Conservation (phyloP, 92 coral and sea anemone genomes). For the Desmophyllum pertusum region DNA sequence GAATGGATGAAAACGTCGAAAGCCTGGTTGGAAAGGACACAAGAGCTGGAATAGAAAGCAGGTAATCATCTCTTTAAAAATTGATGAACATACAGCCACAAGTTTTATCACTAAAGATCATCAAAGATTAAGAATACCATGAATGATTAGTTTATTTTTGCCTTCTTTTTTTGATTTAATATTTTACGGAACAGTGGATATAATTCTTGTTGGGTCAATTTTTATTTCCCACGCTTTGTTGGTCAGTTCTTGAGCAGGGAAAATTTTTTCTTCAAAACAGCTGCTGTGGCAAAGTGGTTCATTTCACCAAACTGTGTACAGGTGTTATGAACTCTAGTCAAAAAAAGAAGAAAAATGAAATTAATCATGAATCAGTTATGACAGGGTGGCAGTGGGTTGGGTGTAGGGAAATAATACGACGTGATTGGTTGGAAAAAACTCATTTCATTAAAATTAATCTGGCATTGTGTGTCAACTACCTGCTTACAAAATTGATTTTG, state of each 20-base stretch:
- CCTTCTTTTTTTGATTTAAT: slow-evolving; percentile 17
- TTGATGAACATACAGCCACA: slow-evolving; percentile 57
- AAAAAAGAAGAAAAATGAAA: slow-evolving; percentile 35
- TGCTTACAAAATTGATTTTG: slow-evolving; percentile 15
- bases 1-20: slow-evolving; percentile 29
- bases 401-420: slow-evolving; percentile 2
- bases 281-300: slow-evolving; percentile 28
- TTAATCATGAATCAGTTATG: slow-evolving; percentile 47
- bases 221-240: not conserved
- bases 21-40: slow-evolving; percentile 30
- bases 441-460: slow-evolving; percentile 38
- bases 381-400: slow-evolving; percentile 34
- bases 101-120: slow-evolving; percentile 42
- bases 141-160: slow-evolving; percentile 36
- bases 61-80: slow-evolving; percentile 63
- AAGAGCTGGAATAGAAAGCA: slow-evolving; percentile 29
- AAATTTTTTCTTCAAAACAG: slow-evolving; percentile 18
- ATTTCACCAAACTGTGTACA: slow-evolving; percentile 34
- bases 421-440: slow-evolving; percentile 30
- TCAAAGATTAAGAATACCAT: slow-evolving; percentile 35
- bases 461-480: slow-evolving; percentile 31
- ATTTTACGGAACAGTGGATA: slow-evolving; percentile 12
- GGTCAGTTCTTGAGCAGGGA: slow-evolving; percentile 23
- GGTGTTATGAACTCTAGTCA: slow-evolving; percentile 22
- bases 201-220: not conserved